Evolutionary conservation across 2,888 invertebrate genomes (phyloP), one percentile per base, ranked within the genome.

Genomic region (Fragum sueziense): DNA sequence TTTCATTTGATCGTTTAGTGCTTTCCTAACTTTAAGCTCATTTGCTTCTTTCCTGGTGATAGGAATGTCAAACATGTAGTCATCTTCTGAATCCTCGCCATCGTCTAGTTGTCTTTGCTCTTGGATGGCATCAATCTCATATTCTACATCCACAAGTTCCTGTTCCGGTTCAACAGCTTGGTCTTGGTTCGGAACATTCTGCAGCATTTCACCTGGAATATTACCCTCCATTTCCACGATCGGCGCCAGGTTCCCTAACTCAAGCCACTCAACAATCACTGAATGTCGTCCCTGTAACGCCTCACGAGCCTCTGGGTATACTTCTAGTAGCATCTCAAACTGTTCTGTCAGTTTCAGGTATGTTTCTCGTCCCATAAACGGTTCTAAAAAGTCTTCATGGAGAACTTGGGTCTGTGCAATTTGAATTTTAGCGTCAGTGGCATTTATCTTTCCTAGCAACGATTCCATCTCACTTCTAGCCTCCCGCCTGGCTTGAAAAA

Each of bases 351-450:
- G 37, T 29, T 74, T 27, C 33, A 70, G n/a, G 52, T 71, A 78
- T 31, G 70, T 65, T 14, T 72, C 47, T 3, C 51, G 37, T 27
- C 78, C 84, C 74, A 85, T 85, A 34, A 71, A 80, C n/a, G 70
- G 67, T n/a, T 81, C 70, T 33, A 91, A 79, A 59, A 82, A 78
- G 4, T 79, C 75, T 75, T 90, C 89, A 69, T 88, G 88, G 7
- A 91, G 72, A 22, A 91, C 86, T 47, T 84, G 85, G n/a, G 80
- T 82, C 65, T 86, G 86, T 20, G 86, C 84, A 4, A 82, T 70
- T 67, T 88, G 86, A 9, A 89, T 82, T 74, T 80, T 76, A 7
- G 76, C 79, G 9, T 84, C 82, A 25, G 76, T 82, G 62, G 51
- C 74, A 52, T 87, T 86, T 41, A 90, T 88, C 37, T 85, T 73